Evolutionary conservation across 2,797 vertebrate genomes (phyloP).

Genomic region (Enteromius radiatus): DNA sequence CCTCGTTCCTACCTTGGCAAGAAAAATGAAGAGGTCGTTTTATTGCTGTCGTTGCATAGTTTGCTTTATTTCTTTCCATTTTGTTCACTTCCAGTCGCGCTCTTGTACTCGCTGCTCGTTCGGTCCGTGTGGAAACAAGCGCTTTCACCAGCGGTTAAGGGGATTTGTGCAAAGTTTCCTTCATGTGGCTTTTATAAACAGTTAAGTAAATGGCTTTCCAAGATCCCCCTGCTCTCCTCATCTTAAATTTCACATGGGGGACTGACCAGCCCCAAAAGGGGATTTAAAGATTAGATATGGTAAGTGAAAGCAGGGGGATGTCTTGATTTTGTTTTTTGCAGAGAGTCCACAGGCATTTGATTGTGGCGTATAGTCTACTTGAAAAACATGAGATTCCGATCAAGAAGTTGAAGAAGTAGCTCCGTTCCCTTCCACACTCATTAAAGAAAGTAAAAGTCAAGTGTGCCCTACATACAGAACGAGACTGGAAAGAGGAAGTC

Average conservation of each 20-base stretch:
- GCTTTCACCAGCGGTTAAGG: conserved; percentile 56
- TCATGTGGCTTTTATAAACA: conserved; percentile 71
- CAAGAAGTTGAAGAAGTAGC: conserved; percentile 55
- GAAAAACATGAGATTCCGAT: conserved; percentile 57
- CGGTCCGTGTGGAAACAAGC: conserved; percentile 53
- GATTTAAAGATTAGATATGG: conserved; percentile 74
- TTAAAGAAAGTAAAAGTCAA: conserved; percentile 58
- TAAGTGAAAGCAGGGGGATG: conserved; percentile 67
- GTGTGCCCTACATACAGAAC: conserved; percentile 63
- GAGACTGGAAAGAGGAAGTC: conserved; percentile 35
- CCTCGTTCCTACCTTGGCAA: conserved; percentile 25
- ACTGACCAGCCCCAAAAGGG: conserved; percentile 58
- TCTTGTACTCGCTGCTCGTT: conserved; percentile 31
- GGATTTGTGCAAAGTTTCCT: conserved; percentile 62
- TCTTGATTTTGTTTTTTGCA: conserved; percentile 57
- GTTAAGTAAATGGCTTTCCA: conserved; percentile 68
- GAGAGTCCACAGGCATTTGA: conserved; percentile 50
- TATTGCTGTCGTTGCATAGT: conserved; percentile 16
- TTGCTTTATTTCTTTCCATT: background rate
- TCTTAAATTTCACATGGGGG: conserved; percentile 68
- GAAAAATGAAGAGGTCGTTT: conserved; percentile 2
- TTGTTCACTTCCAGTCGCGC: background rate
- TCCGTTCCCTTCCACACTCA: conserved; percentile 58
- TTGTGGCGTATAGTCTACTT: conserved; percentile 56
- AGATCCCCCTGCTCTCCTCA: conserved; percentile 59